Evolutionary conservation across 2,888 invertebrate species (phyloP), one percentile per base, ranked within the genome.

Genomic region (Notocelia uddmanniana): DNA sequence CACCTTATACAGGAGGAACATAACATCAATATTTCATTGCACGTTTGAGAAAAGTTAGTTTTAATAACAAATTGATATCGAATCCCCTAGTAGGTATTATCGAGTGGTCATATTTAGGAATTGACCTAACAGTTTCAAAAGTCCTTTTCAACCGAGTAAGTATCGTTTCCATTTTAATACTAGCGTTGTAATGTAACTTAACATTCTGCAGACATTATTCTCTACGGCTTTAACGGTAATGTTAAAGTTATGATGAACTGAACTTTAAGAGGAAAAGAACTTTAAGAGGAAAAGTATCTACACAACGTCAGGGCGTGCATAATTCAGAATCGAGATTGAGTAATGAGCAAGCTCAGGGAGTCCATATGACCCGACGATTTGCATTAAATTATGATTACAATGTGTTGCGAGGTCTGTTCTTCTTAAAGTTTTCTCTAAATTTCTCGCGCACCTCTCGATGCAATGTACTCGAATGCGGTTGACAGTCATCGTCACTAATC

Each of bases 191-290:
- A 45, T 37, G 26, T n/a, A 48, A 13, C 59, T 45, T 31, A 19
- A 63, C 34, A 63, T 64, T 64, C 52, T 54, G 21, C 21, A 31
- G 48, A 34, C 34, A 48, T 63, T 63, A 63, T 34, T 52, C 31
- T 63, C 63, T 3, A 48, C 31, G 34, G 63, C 50, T 54, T 52
- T 23, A 64, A 52, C 34, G 64, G 54, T 37, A 37, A 54, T 64
- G 54, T 64, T 64, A 64, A 64, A 64, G 52, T 54, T 21, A 54
- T 64, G 37, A 54, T 64, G 54, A 64, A 45, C 45, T 54, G 37
- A 54, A 54, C 52, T 64, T 37, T 64, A 34, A 37, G 21, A 63
- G 50, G 50, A 23, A 64, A 26, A 63, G 52, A 54, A 54, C 52
- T 64, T 37, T 64, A 34, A 37, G 21, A 63, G 50, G 50, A 23